Evolutionary conservation across 1,140 invertebrate species (phyloP).

Genomic region (Cyclina sinensis): DNA sequence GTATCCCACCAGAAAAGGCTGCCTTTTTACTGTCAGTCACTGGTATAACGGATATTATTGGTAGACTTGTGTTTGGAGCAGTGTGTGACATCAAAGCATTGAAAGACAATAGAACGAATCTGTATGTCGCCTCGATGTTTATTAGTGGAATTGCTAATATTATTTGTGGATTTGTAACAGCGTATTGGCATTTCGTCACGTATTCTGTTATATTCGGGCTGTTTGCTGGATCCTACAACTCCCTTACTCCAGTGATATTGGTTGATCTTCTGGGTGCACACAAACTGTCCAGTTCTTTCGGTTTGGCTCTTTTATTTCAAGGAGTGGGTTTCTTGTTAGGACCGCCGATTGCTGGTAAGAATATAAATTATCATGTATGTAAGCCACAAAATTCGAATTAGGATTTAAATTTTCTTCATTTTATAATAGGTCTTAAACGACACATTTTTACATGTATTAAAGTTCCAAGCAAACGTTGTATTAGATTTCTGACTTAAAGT

Average conservation of each 20-base stretch:
- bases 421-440: no score
- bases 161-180: neutral
- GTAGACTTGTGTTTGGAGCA: conserved; percentile 88
- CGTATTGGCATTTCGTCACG: conserved; percentile 54
- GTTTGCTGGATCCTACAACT: conserved; percentile 89
- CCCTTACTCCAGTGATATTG: conserved; percentile 95
- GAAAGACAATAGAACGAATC: conserved; percentile 41
- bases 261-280: conserved; percentile 97
- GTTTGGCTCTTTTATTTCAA: conserved; percentile 96
- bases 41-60: conserved; percentile 90
- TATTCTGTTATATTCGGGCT: conserved; percentile 75
- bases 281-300: conserved; percentile 96
- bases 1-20: conserved; percentile 86
- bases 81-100: conserved; percentile 85
- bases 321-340: conserved; percentile 95
- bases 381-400: no score
- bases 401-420: no score
- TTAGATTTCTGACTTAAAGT: no score
- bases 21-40: conserved; percentile 93
- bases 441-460: no score
- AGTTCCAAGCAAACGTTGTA: no score
- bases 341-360: conserved; percentile 93
- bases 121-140: conserved; percentile 56
- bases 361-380: no score
- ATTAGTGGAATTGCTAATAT: conserved; percentile 41